A percentile compares a stretch with the other conserved stretches of the same genome.
Evolutionary conservation across 1,140 invertebrate species (phyloP).

Genomic region (Nymphalis io): DNA sequence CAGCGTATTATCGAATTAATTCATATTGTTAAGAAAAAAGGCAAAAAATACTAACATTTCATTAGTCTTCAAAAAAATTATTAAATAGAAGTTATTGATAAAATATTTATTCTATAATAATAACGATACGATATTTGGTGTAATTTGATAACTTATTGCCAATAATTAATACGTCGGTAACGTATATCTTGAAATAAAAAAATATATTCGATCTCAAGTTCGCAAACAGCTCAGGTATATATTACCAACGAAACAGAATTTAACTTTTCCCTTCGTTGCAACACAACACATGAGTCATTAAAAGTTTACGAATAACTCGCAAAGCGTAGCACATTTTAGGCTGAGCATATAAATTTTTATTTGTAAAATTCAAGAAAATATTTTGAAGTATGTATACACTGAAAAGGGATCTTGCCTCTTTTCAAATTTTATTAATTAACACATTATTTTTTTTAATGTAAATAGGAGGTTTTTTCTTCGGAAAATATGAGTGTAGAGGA

Average conservation of each 20-base stretch:
- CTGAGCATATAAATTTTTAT: not conserved
- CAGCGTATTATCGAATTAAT: no score
- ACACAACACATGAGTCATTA: slow-evolving; percentile 23
- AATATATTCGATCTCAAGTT: not conserved
- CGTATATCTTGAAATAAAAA: not conserved
- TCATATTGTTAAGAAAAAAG: no score
- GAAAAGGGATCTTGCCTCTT: not conserved
- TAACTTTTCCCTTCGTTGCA: slow-evolving; percentile 7
- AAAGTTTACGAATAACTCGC: slow-evolving; percentile 11
- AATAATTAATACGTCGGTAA: not conserved
- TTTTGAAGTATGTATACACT: not conserved
- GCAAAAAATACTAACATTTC: no score
- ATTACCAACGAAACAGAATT: not conserved
- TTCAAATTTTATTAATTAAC: no score
- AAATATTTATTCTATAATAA: no score
- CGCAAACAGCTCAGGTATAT: not conserved
- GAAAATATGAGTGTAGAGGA: no score
- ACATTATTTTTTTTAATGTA: no score
- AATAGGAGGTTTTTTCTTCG: no score
- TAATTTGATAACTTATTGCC: no score
- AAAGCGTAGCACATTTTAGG: slow-evolving; percentile 11
- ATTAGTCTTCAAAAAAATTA: no score
- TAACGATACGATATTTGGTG: no score
- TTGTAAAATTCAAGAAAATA: not conserved
- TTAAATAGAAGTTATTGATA: no score